Evolutionary conservation across 1,140 invertebrate species (phyloP).

Genomic region (Aphis craccivora): DNA sequence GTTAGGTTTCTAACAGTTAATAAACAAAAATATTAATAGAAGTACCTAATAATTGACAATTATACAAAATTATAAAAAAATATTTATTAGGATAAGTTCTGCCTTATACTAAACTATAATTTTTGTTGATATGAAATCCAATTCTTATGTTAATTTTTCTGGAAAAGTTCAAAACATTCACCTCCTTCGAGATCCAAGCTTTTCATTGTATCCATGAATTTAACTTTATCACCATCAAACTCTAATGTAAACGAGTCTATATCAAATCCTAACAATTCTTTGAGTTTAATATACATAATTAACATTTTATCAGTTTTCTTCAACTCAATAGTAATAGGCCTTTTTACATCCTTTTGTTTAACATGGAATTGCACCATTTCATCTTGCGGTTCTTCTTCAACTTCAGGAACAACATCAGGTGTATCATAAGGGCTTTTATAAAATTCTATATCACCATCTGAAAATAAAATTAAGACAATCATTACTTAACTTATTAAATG

Average conservation of each 20-base stretch:
- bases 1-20: too few relatives aligned
- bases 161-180: conserved; percentile 27
- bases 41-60: too few relatives aligned
- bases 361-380: background rate
- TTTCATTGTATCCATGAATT: conserved; percentile 20
- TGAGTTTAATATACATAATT: conserved; percentile 41
- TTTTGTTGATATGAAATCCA: too few relatives aligned
- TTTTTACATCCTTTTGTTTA: conserved; percentile 16
- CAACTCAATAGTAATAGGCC: background rate
- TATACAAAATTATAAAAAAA: too few relatives aligned
- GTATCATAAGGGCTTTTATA: background rate
- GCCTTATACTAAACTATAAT: too few relatives aligned
- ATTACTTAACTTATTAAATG: too few relatives aligned
- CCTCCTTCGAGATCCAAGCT: conserved; percentile 36
- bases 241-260: background rate
- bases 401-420: background rate
- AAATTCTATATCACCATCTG: conserved; percentile 45
- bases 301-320: conserved; percentile 44
- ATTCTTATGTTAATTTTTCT: background rate
- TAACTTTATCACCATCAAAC: conserved; percentile 45
- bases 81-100: too few relatives aligned
- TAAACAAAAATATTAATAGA: too few relatives aligned
- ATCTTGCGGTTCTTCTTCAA: background rate
- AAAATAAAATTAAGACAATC: background rate
- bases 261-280: conserved; percentile 12